Evolutionary conservation across 2,888 invertebrate genomes (phyloP), one percentile per base, ranked within the genome.

Genomic region (Mycalesis mineus): DNA sequence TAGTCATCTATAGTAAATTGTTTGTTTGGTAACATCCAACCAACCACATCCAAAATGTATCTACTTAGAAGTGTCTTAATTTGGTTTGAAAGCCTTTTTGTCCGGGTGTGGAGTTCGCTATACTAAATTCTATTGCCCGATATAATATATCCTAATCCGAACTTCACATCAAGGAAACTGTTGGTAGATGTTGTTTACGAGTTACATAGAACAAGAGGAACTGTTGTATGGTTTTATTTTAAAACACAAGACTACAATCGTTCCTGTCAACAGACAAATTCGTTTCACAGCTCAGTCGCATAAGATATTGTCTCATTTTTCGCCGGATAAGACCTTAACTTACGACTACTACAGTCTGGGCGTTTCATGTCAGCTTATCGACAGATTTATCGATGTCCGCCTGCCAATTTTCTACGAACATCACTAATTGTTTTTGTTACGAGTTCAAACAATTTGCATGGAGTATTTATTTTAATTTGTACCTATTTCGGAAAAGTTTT

Each of bases 391-490:
- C 64, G 64, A 64, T 51, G 55, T 33, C 9, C 28, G 53, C 59
- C 49, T 49, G 49, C 37, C 37, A 37, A 37, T 39, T n/a, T n/a
- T 33, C 8, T 15, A n/a, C n/a, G 58, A 53, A 62, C 58, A 55
- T 57, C 62, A 55, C 60, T 57, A 45, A 44, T 57, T 62, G 62
- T 65, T 65, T 63, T 53, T 47, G 49, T 42, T 58, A 29, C 37
- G 44, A 41, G 47, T 54, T 58, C 22, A 52, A 17, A 57, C 60
- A 53, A 55, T 40, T 52, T 31, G 31, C 13, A 28, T 41, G 28
- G 9, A 37, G 39, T 61, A 61, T 64, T 62, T 58, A 60, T 60
- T 64, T 50, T 53, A 58, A 54, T 58, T 53, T 41, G 53, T 51
- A 56, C 22, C 8, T 33, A 33, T 57, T 50, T 47, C 58, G 45